Evolutionary conservation across 2,113 vertebrate genomes (phyloP).

Genomic region (Barnardius zonarius): DNA sequence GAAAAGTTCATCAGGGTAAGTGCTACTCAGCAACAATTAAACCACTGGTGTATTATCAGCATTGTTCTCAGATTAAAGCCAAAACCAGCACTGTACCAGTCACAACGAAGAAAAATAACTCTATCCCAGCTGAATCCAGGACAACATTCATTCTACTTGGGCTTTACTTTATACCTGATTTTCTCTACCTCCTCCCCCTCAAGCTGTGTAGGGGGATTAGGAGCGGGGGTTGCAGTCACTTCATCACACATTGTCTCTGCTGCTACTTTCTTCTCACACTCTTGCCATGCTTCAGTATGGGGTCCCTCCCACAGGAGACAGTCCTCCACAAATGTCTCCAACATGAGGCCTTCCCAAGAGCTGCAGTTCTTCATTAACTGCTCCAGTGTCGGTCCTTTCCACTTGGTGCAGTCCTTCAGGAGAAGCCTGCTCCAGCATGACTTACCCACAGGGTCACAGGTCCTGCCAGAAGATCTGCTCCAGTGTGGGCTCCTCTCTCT

Average conservation of each 20-base stretch:
- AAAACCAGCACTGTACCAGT: not conserved
- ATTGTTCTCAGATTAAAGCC: not conserved
- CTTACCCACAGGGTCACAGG: not conserved
- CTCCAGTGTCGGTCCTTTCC: not conserved
- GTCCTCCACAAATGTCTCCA: not conserved
- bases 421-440: not conserved
- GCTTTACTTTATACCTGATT: not conserved
- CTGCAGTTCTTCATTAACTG: not conserved
- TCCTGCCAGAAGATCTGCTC: not conserved
- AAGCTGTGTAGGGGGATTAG: not conserved
- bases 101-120: not conserved
- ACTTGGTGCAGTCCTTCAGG: not conserved
- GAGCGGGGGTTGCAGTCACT: not conserved
- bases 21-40: not conserved
- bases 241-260: not conserved
- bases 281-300: not conserved
- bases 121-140: not conserved
- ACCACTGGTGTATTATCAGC: not conserved
- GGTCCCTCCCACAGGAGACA: not conserved
- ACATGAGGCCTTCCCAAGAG: not conserved
- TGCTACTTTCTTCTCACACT: not conserved
- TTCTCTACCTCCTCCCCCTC: not conserved
- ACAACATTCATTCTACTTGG: not conserved
- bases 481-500: not conserved
- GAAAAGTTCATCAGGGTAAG: not conserved